Base-by-base conservation (phyloP, 1,140 invertebrate species). In the Maconellicoccus hirsutus region DNA sequence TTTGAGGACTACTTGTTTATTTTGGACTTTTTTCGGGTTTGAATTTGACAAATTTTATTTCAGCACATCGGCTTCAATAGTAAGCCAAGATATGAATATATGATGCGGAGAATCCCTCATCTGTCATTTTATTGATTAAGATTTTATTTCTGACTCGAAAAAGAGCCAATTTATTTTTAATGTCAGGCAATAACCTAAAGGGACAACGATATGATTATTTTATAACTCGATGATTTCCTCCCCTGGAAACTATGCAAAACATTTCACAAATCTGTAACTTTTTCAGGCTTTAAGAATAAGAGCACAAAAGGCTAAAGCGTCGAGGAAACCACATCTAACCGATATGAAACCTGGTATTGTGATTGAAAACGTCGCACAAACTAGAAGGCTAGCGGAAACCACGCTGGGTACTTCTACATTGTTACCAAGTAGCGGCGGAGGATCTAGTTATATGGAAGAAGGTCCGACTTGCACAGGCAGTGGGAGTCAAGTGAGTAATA, bases 281-380 rank as follows among this genome's bases (percentile, higher is more conserved):
- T n/a, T n/a, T 8, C 78, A 87, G 86, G 89, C 89, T 27, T 82
- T 98, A 76, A 84, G 90, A 59, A 87, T 88, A 73, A 84, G 94
- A 74, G 93, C 93, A 21, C 87, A 87, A 76, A 92, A 93, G 78
- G 86, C 89, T 74, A 82, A 86, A 69, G 86, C 86, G 27, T 87
- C 86, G 29, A 84, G 89, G 73, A 90, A 90, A 79, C 87, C 89
- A 3, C 84, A 88, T 74, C 80, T 87, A 72, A 82, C 85, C 59
- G 86, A 90, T 70, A 86, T 88, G 71, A 87, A 87, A 73, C 87
- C 88, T 0, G 89, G 89, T 27, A 89, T 90, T 76, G 90, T 94
- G 74, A 93, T 94, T 78, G 91, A 94, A 80, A 94, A 94, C 79
- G 84, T 93, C 70, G 88, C 90, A 39, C 89, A 90, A 77, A 92